A percentile compares a stretch with the other conserved stretches of the same genome.
Conservation (phyloP, 2,797 vertebrate species). For the Semotilus atromaculatus region DNA sequence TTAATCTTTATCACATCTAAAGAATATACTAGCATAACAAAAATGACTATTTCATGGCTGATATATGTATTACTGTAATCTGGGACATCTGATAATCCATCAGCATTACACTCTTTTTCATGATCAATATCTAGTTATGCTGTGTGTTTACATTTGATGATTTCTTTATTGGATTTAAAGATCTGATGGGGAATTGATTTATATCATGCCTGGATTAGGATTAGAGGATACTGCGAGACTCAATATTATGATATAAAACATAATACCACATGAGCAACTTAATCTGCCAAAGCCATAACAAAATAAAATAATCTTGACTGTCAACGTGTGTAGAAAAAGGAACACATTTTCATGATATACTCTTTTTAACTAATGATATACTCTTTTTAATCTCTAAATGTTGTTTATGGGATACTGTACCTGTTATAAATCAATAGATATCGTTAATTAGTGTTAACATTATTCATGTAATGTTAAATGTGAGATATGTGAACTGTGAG, state of each 20-base stretch:
- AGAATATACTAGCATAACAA: not conserved
- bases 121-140: not conserved
- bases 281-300: conserved; percentile 27
- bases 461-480: not conserved
- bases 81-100: not conserved
- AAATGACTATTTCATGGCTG: not conserved
- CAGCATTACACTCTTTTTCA: not conserved
- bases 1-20: not conserved
- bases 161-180: conserved; percentile 42
- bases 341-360: not conserved
- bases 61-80: not conserved
- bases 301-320: not conserved
- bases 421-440: not conserved
- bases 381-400: not conserved
- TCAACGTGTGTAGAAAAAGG: not conserved
- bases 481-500: not conserved
- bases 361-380: not conserved
- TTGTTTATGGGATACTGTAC: not conserved
- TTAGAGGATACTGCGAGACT: conserved; percentile 24
- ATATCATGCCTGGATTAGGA: conserved; percentile 42
- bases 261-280: conserved; percentile 19
- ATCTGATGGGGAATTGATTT: conserved; percentile 24
- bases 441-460: not conserved
- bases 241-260: conserved; percentile 1
- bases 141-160: conserved; percentile 41